phyloP scores from a whole-genome alignment of 2,797 vertebrate species.

The Chanos chanos region DNA sequence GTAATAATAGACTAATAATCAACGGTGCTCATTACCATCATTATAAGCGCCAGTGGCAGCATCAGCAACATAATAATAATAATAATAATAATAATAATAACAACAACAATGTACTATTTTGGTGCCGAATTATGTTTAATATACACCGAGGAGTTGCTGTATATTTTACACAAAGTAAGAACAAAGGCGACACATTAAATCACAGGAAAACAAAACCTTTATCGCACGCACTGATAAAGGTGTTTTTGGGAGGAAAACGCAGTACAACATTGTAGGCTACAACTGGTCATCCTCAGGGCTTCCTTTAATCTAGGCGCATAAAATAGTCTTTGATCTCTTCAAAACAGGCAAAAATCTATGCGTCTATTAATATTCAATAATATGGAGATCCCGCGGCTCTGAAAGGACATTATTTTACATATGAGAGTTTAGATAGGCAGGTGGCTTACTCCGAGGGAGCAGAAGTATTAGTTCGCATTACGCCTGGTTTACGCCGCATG shows the following conservation, averaged over 20 bases:
- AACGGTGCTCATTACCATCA: not conserved
- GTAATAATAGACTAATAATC: conserved; percentile 3
- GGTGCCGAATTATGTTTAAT: too few species aligned
- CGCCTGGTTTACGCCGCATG: conserved; percentile 20
- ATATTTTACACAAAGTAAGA: too few species aligned
- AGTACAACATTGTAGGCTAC: too few species aligned
- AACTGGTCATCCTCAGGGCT: conserved; percentile 25
- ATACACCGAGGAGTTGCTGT: too few species aligned
- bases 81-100: not conserved
- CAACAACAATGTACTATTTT: not conserved
- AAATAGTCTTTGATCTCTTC: conserved; percentile 49
- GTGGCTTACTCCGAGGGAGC: conserved; percentile 42
- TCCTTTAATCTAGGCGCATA: conserved; percentile 32
- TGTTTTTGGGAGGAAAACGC: too few species aligned
- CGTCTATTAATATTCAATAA: conserved; percentile 45
- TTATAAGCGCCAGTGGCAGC: too few species aligned
- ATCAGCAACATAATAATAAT: not conserved
- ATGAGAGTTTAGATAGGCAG: conserved; percentile 51
- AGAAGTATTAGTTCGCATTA: conserved; percentile 16
- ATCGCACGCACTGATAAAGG: too few species aligned
- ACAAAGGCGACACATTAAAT: too few species aligned
- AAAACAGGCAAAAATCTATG: conserved; percentile 26
- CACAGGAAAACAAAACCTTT: too few species aligned
- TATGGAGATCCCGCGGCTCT: conserved; percentile 25
- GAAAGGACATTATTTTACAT: conserved; percentile 34